Conservation (phyloP, 2,113 vertebrate genomes). For the Apteryx owenii region DNA sequence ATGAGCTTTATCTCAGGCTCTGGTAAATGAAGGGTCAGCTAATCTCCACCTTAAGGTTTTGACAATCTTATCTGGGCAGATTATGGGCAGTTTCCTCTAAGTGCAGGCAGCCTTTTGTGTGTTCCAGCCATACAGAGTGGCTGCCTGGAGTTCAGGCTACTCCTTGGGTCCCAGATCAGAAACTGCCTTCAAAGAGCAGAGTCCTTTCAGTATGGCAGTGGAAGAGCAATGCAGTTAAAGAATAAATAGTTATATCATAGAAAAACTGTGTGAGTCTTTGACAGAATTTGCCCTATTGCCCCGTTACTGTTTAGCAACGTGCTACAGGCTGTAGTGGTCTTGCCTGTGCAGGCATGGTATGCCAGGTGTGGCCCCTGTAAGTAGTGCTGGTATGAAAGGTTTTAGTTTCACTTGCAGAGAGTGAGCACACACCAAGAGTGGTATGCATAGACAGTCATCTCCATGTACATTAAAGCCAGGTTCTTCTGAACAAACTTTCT, state of each 20-base stretch:
- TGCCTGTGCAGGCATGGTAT: background rate
- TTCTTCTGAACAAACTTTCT: background rate
- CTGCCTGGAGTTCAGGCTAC: background rate
- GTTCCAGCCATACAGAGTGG: no score
- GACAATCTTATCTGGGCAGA: background rate
- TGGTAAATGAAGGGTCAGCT: background rate
- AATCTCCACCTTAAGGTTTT: background rate
- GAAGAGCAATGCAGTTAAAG: background rate
- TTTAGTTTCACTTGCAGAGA: background rate
- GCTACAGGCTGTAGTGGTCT: background rate
- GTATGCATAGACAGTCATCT: background rate
- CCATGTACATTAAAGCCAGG: background rate
- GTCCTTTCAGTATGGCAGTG: background rate
- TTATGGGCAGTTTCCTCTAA: background rate
- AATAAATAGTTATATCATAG: background rate
- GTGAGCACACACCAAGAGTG: accelerated
- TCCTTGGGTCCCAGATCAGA: background rate
- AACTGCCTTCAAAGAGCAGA: no score
- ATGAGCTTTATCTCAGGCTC: no score
- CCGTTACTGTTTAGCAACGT: background rate
- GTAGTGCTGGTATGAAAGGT: background rate
- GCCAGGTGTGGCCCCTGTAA: accelerated
- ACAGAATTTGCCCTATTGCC: background rate
- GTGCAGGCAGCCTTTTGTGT: background rate
- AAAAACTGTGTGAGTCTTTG: background rate